Percentiles rank a stretch among this genome's conserved stretches.
Conservation (phyloP, 2,797 vertebrate genomes). For the Masticophis lateralis region DNA sequence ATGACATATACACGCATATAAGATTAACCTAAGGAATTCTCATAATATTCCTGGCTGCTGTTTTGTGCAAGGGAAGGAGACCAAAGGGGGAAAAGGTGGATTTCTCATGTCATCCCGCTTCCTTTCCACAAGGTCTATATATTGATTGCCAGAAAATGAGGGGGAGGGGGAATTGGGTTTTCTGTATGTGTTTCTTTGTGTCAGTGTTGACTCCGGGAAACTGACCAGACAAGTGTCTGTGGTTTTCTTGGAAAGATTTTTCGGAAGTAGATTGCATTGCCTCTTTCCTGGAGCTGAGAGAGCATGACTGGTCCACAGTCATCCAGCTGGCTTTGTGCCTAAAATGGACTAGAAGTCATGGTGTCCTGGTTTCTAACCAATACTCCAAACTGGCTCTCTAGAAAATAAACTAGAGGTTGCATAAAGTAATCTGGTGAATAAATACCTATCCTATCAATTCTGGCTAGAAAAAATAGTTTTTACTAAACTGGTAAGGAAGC, state of each 20-base stretch:
- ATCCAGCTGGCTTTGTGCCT: background rate
- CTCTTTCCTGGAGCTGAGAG: background rate
- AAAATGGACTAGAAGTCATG: background rate
- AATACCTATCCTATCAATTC: background rate
- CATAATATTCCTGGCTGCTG: background rate
- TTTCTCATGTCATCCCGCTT: background rate
- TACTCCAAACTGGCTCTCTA: background rate
- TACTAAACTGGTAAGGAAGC: background rate
- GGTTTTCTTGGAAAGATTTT: background rate
- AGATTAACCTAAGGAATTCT: background rate
- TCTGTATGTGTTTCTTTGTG: background rate
- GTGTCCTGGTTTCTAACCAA: background rate
- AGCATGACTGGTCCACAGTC: background rate
- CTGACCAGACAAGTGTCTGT: background rate
- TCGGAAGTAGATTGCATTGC: background rate
- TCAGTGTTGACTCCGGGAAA: background rate
- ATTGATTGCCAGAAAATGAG: background rate
- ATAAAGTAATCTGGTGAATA: background rate
- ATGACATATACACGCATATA: background rate
- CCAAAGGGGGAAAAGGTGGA: too few relatives aligned
- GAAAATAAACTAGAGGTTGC: background rate
- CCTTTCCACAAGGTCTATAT: background rate
- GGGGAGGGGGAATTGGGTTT: background rate
- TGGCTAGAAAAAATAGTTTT: background rate
- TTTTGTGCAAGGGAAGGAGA: background rate